Evolutionary conservation across 1,140 invertebrate genomes (phyloP), one percentile per base, ranked within the genome.

Genomic region (Heliothis virescens): DNA sequence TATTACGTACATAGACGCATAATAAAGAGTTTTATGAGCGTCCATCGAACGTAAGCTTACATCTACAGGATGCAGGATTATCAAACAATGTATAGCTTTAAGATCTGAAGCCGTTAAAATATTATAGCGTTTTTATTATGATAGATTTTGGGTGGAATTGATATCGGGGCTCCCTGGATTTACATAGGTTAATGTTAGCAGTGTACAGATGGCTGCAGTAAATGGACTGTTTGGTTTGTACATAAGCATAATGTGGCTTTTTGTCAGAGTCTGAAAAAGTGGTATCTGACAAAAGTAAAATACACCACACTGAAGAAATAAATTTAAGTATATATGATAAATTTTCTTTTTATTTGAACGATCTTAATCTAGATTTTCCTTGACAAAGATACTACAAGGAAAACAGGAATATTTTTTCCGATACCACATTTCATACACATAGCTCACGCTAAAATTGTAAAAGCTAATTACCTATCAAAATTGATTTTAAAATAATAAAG

Each of bases 11-110:
- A 79, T 79, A 83, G 81, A 83, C 81, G 82, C 80, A 86, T 85
- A 83, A 85, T 85, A 85, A 86, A 83, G 79, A 74, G 10, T 82
- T 83, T 86, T 85, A 86, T 79, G 83, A 79, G 82, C 79, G 81
- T 81, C 79, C 80, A 86, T 86, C 80, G 85, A 86, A 83, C 65
- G 72, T 18, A 71, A 76, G 60, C 50, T 79, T 77, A 82, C 80
- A 62, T 63, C 47, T 69, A 85, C 84, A 86, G 85, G 85, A 86
- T 84, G 83, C 81, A 71, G 63, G 62, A 79, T 52, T 48, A 29
- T 57, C 41, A 78, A 82, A 86, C 85, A 86, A 84, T 86, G 76
- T 86, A 81, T 79, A 72, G 63, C 71, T 80, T 83, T 75, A 76
- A 78, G 79, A 72, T 83, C 57, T 73, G 65, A 26, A 34, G 57